Evolutionary conservation across 1,140 invertebrate genomes (phyloP).

Genomic region (Pogonus chalceus): DNA sequence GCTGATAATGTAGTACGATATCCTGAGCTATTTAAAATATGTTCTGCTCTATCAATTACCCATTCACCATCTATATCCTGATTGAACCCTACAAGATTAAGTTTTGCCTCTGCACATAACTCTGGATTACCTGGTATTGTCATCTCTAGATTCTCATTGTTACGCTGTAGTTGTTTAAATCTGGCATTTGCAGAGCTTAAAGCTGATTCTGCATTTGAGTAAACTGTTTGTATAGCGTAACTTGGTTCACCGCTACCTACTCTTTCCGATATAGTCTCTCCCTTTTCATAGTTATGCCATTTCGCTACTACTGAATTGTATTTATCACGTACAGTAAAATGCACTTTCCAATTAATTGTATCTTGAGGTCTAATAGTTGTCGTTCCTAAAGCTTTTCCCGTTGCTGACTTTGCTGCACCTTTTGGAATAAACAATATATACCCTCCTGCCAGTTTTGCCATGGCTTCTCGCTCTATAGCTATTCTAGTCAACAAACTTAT

Average conservation of each 20-base stretch:
- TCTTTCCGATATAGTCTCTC: constrained; percentile 16
- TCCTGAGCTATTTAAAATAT: constrained; percentile 14
- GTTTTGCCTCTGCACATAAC: constrained; percentile 16
- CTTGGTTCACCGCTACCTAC: constrained; percentile 8
- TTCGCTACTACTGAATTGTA: constrained; percentile 15
- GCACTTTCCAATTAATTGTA: constrained; percentile 14
- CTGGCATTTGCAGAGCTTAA: constrained; percentile 14
- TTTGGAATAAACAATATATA: constrained; percentile 8
- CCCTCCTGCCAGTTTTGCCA: constrained; percentile 3
- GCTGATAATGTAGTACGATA: constrained; percentile 11
- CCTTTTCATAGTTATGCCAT: constrained; percentile 18
- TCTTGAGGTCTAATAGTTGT: constrained; percentile 6
- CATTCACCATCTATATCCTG: constrained; percentile 16
- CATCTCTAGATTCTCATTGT: constrained; percentile 12
- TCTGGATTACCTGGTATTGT: constrained; percentile 17
- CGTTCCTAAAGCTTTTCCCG: not conserved
- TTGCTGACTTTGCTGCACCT: constrained; percentile 3
- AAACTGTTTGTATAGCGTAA: constrained; percentile 10
- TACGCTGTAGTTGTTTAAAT: constrained; percentile 15
- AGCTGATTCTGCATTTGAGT: constrained; percentile 17
- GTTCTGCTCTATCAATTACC: constrained; percentile 14
- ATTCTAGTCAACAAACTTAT: constrained; percentile 3
- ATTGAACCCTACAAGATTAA: constrained; percentile 14
- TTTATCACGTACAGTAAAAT: constrained; percentile 14
- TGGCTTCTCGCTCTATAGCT: not conserved